These are phyloP conservation scores for Sanderia malayensis DNA, from an alignment of 30 jellyfish, hydroid and myxozoan genomes.

Conservation along the genomic window DNA sequence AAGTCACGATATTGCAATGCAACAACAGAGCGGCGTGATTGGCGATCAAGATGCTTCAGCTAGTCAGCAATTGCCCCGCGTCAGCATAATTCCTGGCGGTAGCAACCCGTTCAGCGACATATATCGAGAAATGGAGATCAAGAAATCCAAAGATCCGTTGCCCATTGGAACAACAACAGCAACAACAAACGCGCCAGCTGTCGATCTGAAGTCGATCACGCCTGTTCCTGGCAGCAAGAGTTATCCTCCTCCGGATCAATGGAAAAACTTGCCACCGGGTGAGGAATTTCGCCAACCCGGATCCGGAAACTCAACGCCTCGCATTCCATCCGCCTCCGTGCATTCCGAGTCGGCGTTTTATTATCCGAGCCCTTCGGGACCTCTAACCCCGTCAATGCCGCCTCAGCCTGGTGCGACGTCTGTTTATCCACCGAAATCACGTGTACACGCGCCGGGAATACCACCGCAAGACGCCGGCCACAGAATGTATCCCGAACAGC, in stretches of 20 bases:
- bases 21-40: conserved; percentile 4
- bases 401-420: background rate
- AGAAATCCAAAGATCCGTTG: conserved; percentile 27
- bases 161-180: too few species aligned
- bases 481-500: background rate
- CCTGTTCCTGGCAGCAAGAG: conserved; percentile 7
- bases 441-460: background rate
- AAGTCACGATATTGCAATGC: background rate
- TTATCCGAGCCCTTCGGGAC: conserved; percentile 27
- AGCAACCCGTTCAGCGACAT: conserved; percentile 58
- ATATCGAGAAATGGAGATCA: conserved; percentile 53
- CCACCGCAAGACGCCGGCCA: background rate
- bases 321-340: conserved; percentile 20
- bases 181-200: conserved; percentile 21
- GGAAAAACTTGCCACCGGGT: conserved; percentile 31
- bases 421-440: background rate
- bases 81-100: conserved; percentile 49
- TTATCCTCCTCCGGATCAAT: conserved; percentile 8
- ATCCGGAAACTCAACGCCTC: conserved; percentile 37
- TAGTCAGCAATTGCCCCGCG: conserved; percentile 18
- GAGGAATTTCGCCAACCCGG: conserved; percentile 4
- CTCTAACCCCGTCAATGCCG: background rate
- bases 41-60: background rate
- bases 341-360: conserved; percentile 34
- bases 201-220: conserved; percentile 10